Conservation (phyloP, 1,140 invertebrate genomes). For the Drosophila lacertosa region DNA sequence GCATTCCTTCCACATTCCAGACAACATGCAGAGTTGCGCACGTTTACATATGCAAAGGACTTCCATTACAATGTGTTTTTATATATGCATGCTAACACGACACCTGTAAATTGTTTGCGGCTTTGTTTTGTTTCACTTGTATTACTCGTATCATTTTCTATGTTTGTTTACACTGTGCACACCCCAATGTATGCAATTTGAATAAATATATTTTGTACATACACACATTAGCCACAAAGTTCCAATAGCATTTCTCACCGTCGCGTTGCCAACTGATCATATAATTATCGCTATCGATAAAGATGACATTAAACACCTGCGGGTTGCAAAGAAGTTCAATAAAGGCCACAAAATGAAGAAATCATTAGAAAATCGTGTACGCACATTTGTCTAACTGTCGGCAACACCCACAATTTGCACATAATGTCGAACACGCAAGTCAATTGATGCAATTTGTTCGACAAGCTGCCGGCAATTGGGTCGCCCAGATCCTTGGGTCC, state of each 20-base stretch:
- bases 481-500: conserved; percentile 44
- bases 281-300: not conserved
- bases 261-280: conserved; percentile 2
- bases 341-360: conserved; percentile 56
- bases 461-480: conserved; percentile 68
- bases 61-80: conserved; percentile 7
- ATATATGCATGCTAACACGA: conserved; percentile 1
- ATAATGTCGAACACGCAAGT: conserved; percentile 82
- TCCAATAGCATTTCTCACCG: not conserved
- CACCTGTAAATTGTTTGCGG: conserved; percentile 6
- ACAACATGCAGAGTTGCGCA: not conserved
- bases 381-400: conserved; percentile 74
- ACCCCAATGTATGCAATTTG: not conserved
- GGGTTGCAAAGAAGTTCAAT: conserved; percentile 3
- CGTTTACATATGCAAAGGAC: not conserved
- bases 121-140: not conserved
- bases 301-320: conserved; percentile 39
- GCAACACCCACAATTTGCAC: conserved; percentile 67
- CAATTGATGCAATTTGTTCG: conserved; percentile 82
- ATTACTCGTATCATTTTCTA: not conserved
- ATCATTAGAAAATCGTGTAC: conserved; percentile 82
- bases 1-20: conserved; percentile 4
- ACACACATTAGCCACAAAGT: not conserved
- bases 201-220: not conserved
- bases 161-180: not conserved